phyloP scores from a whole-genome alignment of 35 echinoderm and acorn worm species.

The Patiria miniata region DNA sequence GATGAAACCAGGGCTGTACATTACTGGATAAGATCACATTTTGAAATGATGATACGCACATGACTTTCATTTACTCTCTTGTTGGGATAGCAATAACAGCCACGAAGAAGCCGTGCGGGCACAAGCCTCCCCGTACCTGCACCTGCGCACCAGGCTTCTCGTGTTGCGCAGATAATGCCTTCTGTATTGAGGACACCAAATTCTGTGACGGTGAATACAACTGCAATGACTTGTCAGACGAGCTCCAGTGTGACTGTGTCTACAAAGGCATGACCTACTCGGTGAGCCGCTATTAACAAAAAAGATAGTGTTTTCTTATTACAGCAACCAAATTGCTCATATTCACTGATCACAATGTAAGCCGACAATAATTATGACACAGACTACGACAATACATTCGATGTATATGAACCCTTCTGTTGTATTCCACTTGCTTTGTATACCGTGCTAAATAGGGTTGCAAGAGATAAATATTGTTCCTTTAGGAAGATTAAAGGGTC shows the following conservation, averaged over 20 bases:
- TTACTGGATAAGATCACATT: too few relatives aligned
- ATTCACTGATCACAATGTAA: not conserved
- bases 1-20: too few relatives aligned
- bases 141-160: not conserved
- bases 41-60: too few relatives aligned
- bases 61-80: too few relatives aligned
- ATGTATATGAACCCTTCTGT: not conserved
- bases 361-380: not conserved
- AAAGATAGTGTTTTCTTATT: not conserved
- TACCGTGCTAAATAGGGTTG: too few relatives aligned
- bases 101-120: not conserved
- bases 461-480: too few relatives aligned
- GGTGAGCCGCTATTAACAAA: not conserved
- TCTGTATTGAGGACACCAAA: not conserved
- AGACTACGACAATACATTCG: not conserved
- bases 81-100: not conserved
- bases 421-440: not conserved
- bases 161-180: not conserved
- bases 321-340: not conserved
- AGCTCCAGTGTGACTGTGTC: not conserved
- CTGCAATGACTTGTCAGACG: conserved; percentile 37
- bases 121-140: not conserved
- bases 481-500: too few relatives aligned
- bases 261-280: not conserved
- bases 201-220: not conserved